phyloP scores from a whole-genome alignment of 2,888 invertebrate species.

The Enchytraeus crypticus region DNA sequence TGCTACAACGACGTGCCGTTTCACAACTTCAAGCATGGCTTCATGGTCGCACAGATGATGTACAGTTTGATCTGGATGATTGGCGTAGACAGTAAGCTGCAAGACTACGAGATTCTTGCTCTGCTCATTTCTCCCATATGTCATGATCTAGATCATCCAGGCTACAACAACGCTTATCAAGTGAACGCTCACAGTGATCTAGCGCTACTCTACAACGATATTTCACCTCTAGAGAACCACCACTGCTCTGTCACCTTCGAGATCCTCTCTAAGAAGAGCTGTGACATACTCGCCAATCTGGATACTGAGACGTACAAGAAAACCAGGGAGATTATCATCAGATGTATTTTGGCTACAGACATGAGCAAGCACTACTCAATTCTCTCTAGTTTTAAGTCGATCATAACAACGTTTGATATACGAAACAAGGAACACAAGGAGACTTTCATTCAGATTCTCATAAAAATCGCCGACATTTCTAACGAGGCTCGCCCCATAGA shows the following conservation, averaged over 20 bases:
- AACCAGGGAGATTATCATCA: constrained; percentile 64
- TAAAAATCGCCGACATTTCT: constrained; percentile 75
- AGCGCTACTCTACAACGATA: constrained; percentile 43
- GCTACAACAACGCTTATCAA: constrained; percentile 46
- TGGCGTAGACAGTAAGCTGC: constrained; percentile 62
- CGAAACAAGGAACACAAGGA: constrained; percentile 35
- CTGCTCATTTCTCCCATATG: constrained; percentile 46
- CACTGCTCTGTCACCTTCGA: constrained; percentile 47
- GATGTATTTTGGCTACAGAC: constrained; percentile 48
- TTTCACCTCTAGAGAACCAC: constrained; percentile 48
- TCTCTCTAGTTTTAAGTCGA: constrained; percentile 39
- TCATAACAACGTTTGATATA: constrained; percentile 41
- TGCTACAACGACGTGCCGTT: constrained; percentile 49
- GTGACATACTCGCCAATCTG: constrained; percentile 56
- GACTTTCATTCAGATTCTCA: constrained; percentile 50
- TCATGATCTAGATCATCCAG: constrained; percentile 49
- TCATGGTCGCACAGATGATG: constrained; percentile 52
- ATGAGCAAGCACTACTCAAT: constrained; percentile 49
- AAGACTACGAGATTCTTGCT: constrained; percentile 67
- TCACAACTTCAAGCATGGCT: constrained; percentile 50
- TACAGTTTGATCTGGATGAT: constrained; percentile 70
- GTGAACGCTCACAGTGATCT: constrained; percentile 47
- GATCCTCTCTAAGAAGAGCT: constrained; percentile 29
- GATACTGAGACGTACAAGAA: constrained; percentile 47
- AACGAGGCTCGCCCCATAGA: constrained; percentile 75